Conservation (phyloP, 1,140 invertebrate genomes). For the Holotrichia oblita region DNA sequence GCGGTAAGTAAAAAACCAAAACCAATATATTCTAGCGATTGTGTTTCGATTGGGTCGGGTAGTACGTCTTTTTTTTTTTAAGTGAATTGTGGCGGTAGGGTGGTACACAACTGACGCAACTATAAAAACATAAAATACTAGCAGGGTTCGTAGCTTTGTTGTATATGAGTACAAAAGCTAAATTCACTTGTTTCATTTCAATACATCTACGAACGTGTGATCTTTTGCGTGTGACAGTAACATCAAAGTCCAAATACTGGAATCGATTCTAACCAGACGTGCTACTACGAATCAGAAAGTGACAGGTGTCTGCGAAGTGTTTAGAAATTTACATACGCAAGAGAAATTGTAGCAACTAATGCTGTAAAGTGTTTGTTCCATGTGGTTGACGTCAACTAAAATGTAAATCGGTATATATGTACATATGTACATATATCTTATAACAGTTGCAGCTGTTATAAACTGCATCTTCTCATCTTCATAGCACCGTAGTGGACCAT, state of each 20-base stretch:
- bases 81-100: neutral
- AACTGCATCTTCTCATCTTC: too few relatives aligned
- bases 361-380: too few relatives aligned
- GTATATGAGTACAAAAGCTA: neutral
- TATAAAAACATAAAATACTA: neutral
- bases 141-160: neutral
- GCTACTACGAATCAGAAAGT: too few relatives aligned
- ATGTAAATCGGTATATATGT: too few relatives aligned
- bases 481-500: too few relatives aligned
- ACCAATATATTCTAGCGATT: constrained; percentile 4
- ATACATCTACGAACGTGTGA: neutral
- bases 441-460: too few relatives aligned
- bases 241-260: neutral
- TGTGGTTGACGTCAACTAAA: too few relatives aligned
- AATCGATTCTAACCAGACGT: neutral
- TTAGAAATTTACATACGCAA: too few relatives aligned
- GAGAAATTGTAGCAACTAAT: too few relatives aligned
- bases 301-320: too few relatives aligned
- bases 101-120: neutral
- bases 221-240: neutral
- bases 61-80: neutral
- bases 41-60: neutral
- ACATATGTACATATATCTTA: too few relatives aligned
- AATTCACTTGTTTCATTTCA: neutral
- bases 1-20: neutral